Evolutionary conservation across 2,888 invertebrate genomes (phyloP), one percentile per base, ranked within the genome.

Genomic region (Coleophora flavipennella): DNA sequence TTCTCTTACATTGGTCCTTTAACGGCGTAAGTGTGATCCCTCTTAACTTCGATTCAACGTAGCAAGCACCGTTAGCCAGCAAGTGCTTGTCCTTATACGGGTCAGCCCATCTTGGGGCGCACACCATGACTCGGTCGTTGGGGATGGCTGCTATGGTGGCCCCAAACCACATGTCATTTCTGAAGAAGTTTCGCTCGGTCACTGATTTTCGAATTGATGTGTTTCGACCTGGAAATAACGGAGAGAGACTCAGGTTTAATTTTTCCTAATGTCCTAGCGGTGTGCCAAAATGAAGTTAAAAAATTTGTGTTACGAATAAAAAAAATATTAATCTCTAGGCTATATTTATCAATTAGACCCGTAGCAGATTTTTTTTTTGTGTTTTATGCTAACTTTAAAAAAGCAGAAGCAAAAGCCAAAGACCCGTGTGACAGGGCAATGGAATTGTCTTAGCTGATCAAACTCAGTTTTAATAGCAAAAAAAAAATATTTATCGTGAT

Each of bases 91-190:
- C 48, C 12, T 54, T 55, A 31, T 61, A 69, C 0, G 68, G 65
- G 7, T 55, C 62, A 0, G 61, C 58, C 59, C 64, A 74, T 8
- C 80, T 54, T 1, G 83, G 83, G 0, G 75, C 78, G 46, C 78
- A 74, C 0, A 66, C 54, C 72, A 76, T 48, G 3, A 57, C 10
- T 9, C 39, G 33, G 4, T 25, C 65, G 35, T 63, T 55, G 0
- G 70, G 60, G 0, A 73, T 46, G 0, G 52, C 46, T 0, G 52
- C 69, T 8, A 84, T 51, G 0, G 72, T 59, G 1, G 81, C 78
- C 11, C 84, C 84, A n/a, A 76, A 67, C 80, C 84, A 84, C 68
- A 78, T 78, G 39, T 75, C 77, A 13, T 74, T 53, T 42, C 49
- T 65, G 28, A 68, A 55, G 39, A 64, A 62, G 12, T 62, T 58